Evolutionary conservation across 2,888 invertebrate species (phyloP).

Genomic region (Agrochola circellaris): DNA sequence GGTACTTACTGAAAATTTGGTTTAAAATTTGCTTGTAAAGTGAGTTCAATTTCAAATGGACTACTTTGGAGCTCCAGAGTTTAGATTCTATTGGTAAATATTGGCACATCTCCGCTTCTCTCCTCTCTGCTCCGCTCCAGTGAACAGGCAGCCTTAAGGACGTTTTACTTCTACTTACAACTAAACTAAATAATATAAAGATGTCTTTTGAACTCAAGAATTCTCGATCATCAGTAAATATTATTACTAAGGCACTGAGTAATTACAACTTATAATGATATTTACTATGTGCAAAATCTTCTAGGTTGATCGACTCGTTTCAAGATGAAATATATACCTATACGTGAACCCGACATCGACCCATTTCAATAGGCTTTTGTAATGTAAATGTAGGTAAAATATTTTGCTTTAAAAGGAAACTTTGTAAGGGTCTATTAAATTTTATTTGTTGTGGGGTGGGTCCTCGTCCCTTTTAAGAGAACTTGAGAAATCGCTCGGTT

Average conservation of each 20-base stretch:
- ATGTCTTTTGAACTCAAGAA: background rate
- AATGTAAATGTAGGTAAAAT: slow-evolving; percentile 63
- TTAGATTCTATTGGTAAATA: no score
- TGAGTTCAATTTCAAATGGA: no score
- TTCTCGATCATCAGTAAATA: background rate
- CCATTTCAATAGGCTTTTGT: slow-evolving; percentile 56
- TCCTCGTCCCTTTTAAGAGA: slow-evolving; percentile 51
- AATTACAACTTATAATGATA: no score
- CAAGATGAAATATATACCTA: slow-evolving; percentile 15
- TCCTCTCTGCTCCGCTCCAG: no score
- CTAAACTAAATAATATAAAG: background rate
- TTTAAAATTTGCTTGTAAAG: no score
- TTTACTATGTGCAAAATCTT: background rate
- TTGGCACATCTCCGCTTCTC: no score
- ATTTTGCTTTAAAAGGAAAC: slow-evolving; percentile 59
- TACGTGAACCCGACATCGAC: slow-evolving; percentile 18
- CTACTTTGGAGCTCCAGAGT: no score
- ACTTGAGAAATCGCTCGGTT: slow-evolving; percentile 61
- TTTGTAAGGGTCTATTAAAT: slow-evolving; percentile 62
- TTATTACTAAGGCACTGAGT: background rate
- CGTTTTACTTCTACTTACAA: no score
- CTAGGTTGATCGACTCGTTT: slow-evolving; percentile 21
- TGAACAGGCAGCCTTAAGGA: no score
- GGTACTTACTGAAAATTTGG: no score
- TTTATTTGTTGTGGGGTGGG: slow-evolving; percentile 57